These are phyloP conservation scores for Apostichopus leukothele DNA, from an alignment of 53 echinoderm and acorn worm genomes.

Conservation along the genomic window DNA sequence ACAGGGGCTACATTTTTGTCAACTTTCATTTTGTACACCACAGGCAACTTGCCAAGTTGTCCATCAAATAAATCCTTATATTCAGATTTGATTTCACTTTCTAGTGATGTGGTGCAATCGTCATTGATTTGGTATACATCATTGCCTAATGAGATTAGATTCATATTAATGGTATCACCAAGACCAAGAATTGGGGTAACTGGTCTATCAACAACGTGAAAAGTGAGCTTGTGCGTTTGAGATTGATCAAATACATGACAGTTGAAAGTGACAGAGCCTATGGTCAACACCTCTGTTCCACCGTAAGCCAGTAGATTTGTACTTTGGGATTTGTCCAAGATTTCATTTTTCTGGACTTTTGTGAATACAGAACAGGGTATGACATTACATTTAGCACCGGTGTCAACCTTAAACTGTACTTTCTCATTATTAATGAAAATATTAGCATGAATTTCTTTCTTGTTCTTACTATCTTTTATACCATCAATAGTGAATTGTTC, in stretches of 20 bases:
- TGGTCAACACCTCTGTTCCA: slow-evolving; percentile 27
- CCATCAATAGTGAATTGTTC: not conserved
- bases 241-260: not conserved
- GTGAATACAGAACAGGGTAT: not conserved
- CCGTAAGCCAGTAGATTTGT: slow-evolving; percentile 15
- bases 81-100: not conserved
- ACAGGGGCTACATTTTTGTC: slow-evolving; percentile 33
- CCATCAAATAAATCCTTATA: slow-evolving; percentile 31
- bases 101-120: not conserved
- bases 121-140: not conserved
- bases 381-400: slow-evolving; percentile 48
- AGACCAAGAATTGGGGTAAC: slow-evolving; percentile 35
- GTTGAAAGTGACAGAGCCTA: not conserved
- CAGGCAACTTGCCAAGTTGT: slow-evolving; percentile 28
- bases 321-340: slow-evolving; percentile 8
- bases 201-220: slow-evolving; percentile 23
- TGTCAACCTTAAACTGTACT: slow-evolving; percentile 35
- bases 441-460: slow-evolving; percentile 24
- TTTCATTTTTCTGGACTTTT: not conserved
- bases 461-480: not conserved
- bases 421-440: slow-evolving; percentile 7
- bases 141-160: slow-evolving; percentile 9
- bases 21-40: slow-evolving; percentile 15
- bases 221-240: not conserved
- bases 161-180: slow-evolving; percentile 15